Percentiles rank a stretch among this genome's conserved stretches.
Conservation (phyloP, 2,113 vertebrate genomes). For the Crotophaga sulcirostris region DNA sequence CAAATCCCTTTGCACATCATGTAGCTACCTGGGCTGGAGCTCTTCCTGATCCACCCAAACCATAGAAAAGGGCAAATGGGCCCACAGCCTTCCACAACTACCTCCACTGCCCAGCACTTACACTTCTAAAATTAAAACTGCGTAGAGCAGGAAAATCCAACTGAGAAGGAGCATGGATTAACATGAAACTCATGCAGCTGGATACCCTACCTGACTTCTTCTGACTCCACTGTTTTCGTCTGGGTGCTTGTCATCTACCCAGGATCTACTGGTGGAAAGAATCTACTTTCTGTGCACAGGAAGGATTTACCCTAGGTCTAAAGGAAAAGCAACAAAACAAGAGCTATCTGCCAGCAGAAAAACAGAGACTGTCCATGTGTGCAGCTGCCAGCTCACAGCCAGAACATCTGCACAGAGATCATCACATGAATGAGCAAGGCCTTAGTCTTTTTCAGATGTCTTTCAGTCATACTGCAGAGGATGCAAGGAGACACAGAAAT, state of each 20-base stretch:
- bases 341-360: neutral
- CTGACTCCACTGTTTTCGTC: neutral
- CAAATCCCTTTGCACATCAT: neutral
- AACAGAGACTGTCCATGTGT: neutral
- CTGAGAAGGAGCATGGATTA: neutral
- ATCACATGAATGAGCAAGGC: accelerated
- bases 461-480: neutral
- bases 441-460: neutral
- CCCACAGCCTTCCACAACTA: neutral
- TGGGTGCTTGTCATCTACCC: neutral
- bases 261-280: neutral
- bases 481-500: neutral
- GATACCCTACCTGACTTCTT: neutral
- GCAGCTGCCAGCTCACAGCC: neutral
- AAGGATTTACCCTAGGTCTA: neutral
- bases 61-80: neutral
- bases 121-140: neutral
- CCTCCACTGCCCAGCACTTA: neutral
- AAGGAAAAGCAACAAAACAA: neutral
- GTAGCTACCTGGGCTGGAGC: neutral
- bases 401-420: neutral
- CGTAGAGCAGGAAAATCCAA: neutral
- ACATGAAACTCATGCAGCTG: neutral
- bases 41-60: neutral
- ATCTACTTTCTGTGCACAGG: neutral